phyloP scores from a whole-genome alignment of 1,140 invertebrate genomes.

The Gryon sp. region DNA sequence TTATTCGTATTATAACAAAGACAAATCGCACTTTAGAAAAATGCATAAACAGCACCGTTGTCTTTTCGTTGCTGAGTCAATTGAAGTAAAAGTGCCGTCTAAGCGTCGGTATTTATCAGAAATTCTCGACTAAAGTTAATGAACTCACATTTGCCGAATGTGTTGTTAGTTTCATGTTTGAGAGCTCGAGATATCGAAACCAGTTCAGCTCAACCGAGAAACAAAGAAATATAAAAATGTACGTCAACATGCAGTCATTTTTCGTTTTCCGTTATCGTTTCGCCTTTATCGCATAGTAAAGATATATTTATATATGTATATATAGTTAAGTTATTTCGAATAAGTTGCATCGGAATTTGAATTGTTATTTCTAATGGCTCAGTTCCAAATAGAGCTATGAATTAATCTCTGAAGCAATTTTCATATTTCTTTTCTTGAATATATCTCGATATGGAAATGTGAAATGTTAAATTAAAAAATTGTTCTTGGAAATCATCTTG shows the following conservation, averaged over 20 bases:
- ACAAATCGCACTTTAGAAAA: background rate
- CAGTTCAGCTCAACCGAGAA: background rate
- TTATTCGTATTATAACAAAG: slow-evolving; percentile 17
- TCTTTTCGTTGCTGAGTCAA: background rate
- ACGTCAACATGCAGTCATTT: slow-evolving; percentile 18
- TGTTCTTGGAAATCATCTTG: too few relatives aligned
- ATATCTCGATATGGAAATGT: too few relatives aligned
- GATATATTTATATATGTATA: too few relatives aligned
- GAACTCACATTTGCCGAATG: slow-evolving; percentile 34
- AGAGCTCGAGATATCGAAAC: slow-evolving; percentile 1
- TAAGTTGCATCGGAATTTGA: background rate
- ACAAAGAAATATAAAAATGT: slow-evolving; percentile 15
- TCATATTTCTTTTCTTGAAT: too few relatives aligned
- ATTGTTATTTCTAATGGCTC: background rate
- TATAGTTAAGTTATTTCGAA: slow-evolving; percentile 10
- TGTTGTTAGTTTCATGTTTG: background rate
- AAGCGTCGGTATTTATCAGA: slow-evolving; percentile 33
- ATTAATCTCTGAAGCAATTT: too few relatives aligned
- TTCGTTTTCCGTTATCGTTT: slow-evolving; percentile 22
- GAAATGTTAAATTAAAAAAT: too few relatives aligned
- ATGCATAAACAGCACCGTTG: slow-evolving; percentile 10
- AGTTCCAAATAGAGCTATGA: too few relatives aligned
- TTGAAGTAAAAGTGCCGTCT: slow-evolving; percentile 13
- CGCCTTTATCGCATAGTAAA: slow-evolving; percentile 9
- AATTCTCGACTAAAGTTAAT: slow-evolving; percentile 32